Conservation (phyloP, 1,140 invertebrate species). For the Bombus superbus region DNA sequence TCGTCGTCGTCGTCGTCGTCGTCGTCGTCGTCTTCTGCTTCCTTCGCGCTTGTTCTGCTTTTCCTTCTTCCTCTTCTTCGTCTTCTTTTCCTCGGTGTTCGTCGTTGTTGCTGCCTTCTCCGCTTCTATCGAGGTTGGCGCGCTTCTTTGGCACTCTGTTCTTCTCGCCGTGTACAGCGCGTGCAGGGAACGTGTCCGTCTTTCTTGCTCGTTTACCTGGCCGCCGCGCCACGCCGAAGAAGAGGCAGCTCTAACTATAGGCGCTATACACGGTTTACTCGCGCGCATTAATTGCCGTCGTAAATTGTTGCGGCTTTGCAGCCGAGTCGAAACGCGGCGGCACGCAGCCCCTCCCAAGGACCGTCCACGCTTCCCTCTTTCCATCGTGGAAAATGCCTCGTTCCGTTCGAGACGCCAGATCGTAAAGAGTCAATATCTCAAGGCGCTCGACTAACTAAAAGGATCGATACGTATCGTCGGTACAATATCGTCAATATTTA, state of each 20-base stretch:
- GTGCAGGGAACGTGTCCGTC: slow-evolving; percentile 43
- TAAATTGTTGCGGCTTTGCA: slow-evolving; percentile 82
- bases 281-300: slow-evolving; percentile 83
- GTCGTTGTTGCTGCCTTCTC: slow-evolving; percentile 11
- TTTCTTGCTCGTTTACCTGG: slow-evolving; percentile 31
- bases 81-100: slow-evolving; percentile 5
- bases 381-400: background rate
- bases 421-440: too few species aligned
- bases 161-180: slow-evolving; percentile 16
- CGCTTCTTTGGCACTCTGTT: background rate
- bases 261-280: slow-evolving; percentile 80
- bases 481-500: too few species aligned
- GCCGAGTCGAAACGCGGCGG: slow-evolving; percentile 66
- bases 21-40: background rate
- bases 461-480: too few species aligned
- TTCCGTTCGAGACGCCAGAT: background rate
- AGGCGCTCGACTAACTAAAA: too few species aligned
- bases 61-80: slow-evolving; percentile 35
- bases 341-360: slow-evolving; percentile 23
- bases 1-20: background rate
- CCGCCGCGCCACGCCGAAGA: background rate
- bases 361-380: background rate
- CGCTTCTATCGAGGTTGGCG: background rate
- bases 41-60: slow-evolving; percentile 1
- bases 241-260: slow-evolving; percentile 75